phyloP scores from a whole-genome alignment of 2,797 vertebrate species.

The Podarcis siculus region DNA sequence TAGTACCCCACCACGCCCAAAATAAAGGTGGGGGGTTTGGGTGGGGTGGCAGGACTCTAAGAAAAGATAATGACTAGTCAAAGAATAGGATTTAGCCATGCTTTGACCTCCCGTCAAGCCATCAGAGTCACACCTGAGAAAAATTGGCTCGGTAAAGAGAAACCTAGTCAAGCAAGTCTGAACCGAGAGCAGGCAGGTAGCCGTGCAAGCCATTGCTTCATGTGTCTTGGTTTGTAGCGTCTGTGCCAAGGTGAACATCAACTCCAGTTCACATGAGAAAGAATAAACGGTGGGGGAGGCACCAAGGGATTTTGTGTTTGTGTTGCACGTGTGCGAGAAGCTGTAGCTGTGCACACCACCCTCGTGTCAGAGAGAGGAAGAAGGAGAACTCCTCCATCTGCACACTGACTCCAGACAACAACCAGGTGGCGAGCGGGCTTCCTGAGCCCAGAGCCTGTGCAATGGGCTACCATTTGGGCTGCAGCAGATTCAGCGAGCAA shows the following conservation, averaged over 20 bases:
- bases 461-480: fast-evolving
- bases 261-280: background rate
- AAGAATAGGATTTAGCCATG: background rate
- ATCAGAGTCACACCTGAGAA: background rate
- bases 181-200: background rate
- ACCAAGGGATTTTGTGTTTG: background rate
- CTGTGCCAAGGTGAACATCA: conserved; percentile 5
- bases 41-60: too few relatives aligned
- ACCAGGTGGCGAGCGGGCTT: fast-evolving
- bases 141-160: background rate
- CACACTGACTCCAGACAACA: conserved; percentile 45
- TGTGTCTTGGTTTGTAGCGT: background rate
- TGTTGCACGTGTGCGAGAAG: background rate
- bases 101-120: background rate
- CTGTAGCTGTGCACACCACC: conserved; percentile 19
- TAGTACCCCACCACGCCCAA: background rate
- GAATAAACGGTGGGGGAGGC: background rate
- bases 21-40: background rate
- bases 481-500: conserved; percentile 41
- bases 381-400: conserved; percentile 52
- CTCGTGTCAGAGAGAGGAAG: background rate
- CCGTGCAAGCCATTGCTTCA: fast-evolving
- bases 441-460: background rate
- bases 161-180: conserved; percentile 1
- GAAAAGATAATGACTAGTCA: background rate